A percentile compares a stretch with the other conserved stretches of the same genome.
Conservation (phyloP, 2,888 invertebrate genomes). For the Deilephila elpenor region DNA sequence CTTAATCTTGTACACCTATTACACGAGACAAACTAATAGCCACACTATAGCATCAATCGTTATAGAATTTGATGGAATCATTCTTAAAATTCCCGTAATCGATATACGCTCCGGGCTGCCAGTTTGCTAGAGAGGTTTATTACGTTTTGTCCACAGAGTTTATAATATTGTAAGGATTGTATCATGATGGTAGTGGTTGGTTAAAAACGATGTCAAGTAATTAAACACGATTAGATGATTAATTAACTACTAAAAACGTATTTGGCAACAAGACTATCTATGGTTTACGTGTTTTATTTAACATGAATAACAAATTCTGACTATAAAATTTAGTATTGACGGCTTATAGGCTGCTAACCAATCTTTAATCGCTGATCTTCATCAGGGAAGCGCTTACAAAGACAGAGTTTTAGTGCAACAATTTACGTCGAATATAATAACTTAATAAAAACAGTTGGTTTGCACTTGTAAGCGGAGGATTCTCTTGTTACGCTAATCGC, state of each 20-base stretch:
- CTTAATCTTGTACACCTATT: constrained; percentile 31
- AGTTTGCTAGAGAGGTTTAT: neutral
- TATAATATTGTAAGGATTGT: neutral
- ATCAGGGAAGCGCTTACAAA: neutral
- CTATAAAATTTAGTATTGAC: too few relatives aligned
- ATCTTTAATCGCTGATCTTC: neutral
- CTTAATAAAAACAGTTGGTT: constrained; percentile 60
- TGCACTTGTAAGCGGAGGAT: constrained; percentile 62
- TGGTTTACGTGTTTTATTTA: too few relatives aligned
- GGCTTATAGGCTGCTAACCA: neutral
- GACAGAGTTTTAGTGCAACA: neutral
- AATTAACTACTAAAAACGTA: too few relatives aligned
- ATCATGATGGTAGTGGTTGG: too few relatives aligned
- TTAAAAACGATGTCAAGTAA: too few relatives aligned
- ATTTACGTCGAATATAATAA: constrained; percentile 49
- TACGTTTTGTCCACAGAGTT: neutral
- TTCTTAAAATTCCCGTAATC: constrained; percentile 25
- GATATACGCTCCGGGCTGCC: neutral
- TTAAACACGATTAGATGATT: too few relatives aligned
- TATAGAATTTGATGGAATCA: constrained; percentile 27
- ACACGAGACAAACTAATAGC: constrained; percentile 31
- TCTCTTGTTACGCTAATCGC: constrained; percentile 77
- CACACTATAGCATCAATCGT: constrained; percentile 18
- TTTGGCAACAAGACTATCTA: too few relatives aligned
- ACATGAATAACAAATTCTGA: too few relatives aligned